Evolutionary conservation across 2,888 invertebrate genomes (phyloP), one percentile per base, ranked within the genome.

Genomic region (Drosophila kuntzei): DNA sequence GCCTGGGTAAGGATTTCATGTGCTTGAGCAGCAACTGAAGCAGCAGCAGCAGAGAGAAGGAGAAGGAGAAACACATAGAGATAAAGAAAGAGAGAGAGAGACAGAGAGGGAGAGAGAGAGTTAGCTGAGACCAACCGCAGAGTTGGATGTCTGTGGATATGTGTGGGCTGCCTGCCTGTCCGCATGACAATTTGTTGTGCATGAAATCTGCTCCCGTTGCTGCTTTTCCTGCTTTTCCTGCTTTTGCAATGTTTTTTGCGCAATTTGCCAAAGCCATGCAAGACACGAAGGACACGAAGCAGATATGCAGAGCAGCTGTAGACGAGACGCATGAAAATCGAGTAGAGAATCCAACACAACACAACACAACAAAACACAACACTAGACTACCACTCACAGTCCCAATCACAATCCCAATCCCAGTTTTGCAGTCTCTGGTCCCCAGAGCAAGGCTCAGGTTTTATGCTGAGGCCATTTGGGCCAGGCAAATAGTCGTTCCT

Each of bases 181-280:
- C 86, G 84, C 84, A 85, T 85, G 84, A 85, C 84, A 85, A 85
- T 85, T 85, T 85, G 84, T 83, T 86, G 84, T 81, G 81, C 81
- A 78, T 84, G 84, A 86, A 85, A 85, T 85, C 82, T 83, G 78
- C 80, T 66, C 71, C 60, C 58, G 70, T 51, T 76, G 66, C 77
- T 57, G 63, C 46, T 37, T 54, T 34, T 29, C 2, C 3, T 25
- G 32, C n/a, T 39, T 46, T 37, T 59, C 51, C 47, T 71, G 67
- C 65, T 82, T 58, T 67, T 79, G 71, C 75, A 70, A 79, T 83
- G 79, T 83, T 83, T 85, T 83, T 83, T 86, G 78, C 81, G 76
- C 86, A 85, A 85, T 85, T 85, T 85, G 86, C 85, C 80, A 85
- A 78, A 84, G 84, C 81, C 82, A 78, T 77, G 83, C 83, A 71